Base-by-base conservation (phyloP, 2,888 invertebrate species). In the Cloeon dipterum region DNA sequence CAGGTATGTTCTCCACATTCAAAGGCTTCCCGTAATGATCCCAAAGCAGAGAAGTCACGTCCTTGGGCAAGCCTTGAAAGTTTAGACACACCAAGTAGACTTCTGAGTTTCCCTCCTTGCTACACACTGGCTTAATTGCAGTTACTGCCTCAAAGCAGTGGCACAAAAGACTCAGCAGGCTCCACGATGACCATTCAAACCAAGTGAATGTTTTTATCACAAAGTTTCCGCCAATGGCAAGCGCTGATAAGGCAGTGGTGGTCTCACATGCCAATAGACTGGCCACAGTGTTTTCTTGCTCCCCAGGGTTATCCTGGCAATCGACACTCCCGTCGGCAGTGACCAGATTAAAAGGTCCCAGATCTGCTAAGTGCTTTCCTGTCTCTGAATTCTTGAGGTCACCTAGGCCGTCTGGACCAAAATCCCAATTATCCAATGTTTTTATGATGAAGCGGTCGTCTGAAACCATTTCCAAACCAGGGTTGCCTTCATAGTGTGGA, bases 241-340 rank as follows among this genome's bases (percentile, higher is more conserved):
- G 61, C 18, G 81, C 57, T 37, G 65, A 63, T 14, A 93, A 51
- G 0, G 83, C 85, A 3, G 79, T 67, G 3, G 82, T 57, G 5
- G 74, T 67, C 63, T 94, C 93, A 51, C 83, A 81, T 49, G 74
- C 77, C 49, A 86, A 79, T 8, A 94, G 62, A 3, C 69, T 67
- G 5, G 74, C 68, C 0, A 91, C 85, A 2, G 68, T 59, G 39
- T 58, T 62, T 51, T 94, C 94, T 54, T 94, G 94, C 45, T 81
- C 78, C 25, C 74, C 83, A 1, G 93, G 93, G 48, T 71, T 66
- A 37, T 69, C 66, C 43, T 76, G 70, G 50, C 93, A 94, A 53
- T 91, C 79, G 20, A 91, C 70, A 47, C 91, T 89, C 2, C 94
- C 94, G 63, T 94, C 94, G 1, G 89, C 89, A 4, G 93, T 93